Evolutionary conservation across 2,888 invertebrate genomes (phyloP).

Genomic region (Aspidapion aeneum): DNA sequence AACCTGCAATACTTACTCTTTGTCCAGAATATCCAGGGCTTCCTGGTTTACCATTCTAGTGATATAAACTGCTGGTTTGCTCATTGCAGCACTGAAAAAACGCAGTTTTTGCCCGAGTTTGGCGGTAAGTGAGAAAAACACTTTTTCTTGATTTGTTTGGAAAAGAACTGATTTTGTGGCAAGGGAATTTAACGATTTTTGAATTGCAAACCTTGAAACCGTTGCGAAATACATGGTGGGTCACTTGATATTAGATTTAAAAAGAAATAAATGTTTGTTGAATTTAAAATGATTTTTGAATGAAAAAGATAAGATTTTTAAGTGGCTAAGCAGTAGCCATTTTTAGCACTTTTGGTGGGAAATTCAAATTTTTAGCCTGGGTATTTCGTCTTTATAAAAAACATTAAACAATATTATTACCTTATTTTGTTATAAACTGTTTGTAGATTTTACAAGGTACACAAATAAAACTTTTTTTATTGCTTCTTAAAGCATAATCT

Average conservation of each 20-base stretch:
- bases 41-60: slow-evolving; percentile 66
- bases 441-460: too few species aligned
- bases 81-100: slow-evolving; percentile 33
- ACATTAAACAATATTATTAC: too few species aligned
- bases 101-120: neutral
- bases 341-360: slow-evolving; percentile 7
- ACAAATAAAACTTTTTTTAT: too few species aligned
- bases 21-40: slow-evolving; percentile 60
- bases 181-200: neutral
- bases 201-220: neutral
- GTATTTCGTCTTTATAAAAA: too few species aligned
- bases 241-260: neutral
- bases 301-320: neutral
- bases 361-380: slow-evolving; percentile 4
- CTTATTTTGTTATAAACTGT: too few species aligned
- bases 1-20: slow-evolving; percentile 54
- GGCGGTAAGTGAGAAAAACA: neutral
- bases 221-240: neutral
- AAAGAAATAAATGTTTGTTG: neutral
- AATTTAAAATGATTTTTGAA: neutral
- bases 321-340: neutral
- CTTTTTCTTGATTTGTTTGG: slow-evolving; percentile 6
- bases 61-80: slow-evolving; percentile 63
- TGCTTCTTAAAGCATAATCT: too few species aligned
- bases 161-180: neutral